These are phyloP conservation scores for Chrysolina americana DNA, from an alignment of 2,888 invertebrate species.

Conservation along the genomic window DNA sequence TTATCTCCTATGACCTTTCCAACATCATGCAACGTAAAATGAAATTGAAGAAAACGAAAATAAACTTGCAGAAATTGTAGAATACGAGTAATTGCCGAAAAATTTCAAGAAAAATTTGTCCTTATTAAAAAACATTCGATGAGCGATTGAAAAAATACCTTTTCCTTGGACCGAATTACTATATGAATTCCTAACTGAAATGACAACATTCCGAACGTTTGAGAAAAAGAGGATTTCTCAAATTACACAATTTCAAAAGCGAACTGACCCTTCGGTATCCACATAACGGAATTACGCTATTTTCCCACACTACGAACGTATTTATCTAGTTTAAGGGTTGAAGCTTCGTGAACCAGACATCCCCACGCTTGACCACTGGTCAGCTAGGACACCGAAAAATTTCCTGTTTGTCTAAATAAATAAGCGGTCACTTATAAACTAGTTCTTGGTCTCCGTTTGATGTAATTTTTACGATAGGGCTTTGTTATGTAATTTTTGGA, in stretches of 20 bases:
- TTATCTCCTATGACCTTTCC: too few relatives aligned
- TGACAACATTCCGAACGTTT: not conserved
- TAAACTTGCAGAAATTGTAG: too few relatives aligned
- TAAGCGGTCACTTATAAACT: conserved; percentile 60
- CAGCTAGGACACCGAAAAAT: conserved; percentile 49
- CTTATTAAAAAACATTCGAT: too few relatives aligned
- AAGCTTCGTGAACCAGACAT: conserved; percentile 52
- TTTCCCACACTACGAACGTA: conserved; percentile 54
- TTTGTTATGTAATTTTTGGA: conserved; percentile 56
- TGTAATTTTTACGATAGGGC: conserved; percentile 58
- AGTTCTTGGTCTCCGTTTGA: conserved; percentile 58
- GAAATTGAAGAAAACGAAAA: too few relatives aligned
- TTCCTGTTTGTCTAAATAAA: conserved; percentile 40
- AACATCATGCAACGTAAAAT: too few relatives aligned
- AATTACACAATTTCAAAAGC: conserved; percentile 15
- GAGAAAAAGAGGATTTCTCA: not conserved
- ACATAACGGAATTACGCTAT: conserved; percentile 46
- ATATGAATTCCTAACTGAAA: not conserved
- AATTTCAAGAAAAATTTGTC: too few relatives aligned
- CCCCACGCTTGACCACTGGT: conserved; percentile 55
- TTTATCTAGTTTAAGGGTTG: conserved; percentile 55
- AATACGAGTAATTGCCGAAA: too few relatives aligned
- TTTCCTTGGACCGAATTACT: not conserved
- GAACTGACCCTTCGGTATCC: conserved; percentile 15
- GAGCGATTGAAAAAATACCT: too few relatives aligned